Evolutionary conservation across 2,113 vertebrate species (phyloP).

Genomic region (Pteronura brasiliensis): DNA sequence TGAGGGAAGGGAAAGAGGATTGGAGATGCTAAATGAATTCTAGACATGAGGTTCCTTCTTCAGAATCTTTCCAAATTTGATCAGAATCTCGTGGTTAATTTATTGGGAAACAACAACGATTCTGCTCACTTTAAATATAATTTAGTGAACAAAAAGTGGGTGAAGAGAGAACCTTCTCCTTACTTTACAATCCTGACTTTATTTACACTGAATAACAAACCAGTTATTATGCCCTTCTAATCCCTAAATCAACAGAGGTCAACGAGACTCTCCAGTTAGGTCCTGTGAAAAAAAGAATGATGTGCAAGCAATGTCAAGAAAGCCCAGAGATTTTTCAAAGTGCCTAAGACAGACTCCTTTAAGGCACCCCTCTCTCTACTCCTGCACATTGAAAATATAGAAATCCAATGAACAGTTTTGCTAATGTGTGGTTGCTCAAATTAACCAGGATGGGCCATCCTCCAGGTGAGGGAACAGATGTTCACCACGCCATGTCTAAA

Average conservation of each 20-base stretch:
- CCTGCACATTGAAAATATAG: neutral
- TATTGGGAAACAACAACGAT: neutral
- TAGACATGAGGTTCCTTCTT: neutral
- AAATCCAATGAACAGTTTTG: neutral
- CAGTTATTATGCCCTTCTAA: neutral
- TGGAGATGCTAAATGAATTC: neutral
- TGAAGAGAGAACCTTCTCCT: neutral
- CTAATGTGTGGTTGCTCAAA: neutral
- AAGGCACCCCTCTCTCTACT: neutral
- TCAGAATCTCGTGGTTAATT: neutral
- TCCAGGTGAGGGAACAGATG: neutral
- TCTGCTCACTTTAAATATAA: neutral
- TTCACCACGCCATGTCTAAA: neutral
- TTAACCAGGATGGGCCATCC: neutral
- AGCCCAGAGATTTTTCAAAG: neutral
- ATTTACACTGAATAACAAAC: neutral
- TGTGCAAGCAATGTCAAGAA: fast-evolving
- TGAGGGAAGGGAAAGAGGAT: neutral
- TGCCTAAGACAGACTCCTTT: neutral
- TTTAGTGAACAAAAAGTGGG: neutral
- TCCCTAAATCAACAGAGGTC: neutral
- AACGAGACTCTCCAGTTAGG: neutral
- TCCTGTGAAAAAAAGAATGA: neutral
- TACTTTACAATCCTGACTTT: constrained; percentile 9
- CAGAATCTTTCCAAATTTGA: neutral